Base-by-base conservation (phyloP, 2,888 invertebrate genomes). In the Torymus auratus region DNA sequence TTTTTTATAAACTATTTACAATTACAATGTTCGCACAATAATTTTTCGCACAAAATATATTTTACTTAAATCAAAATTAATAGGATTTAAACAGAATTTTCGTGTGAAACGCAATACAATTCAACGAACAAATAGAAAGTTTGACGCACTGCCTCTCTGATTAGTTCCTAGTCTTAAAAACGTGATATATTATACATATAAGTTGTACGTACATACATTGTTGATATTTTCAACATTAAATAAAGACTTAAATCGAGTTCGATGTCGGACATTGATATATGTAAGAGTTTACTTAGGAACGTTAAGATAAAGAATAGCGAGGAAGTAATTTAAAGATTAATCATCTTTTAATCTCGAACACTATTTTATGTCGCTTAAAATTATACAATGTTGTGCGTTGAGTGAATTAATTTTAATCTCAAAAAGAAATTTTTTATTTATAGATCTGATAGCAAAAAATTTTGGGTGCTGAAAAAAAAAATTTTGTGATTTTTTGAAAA, bases 81-180 rank as follows among this genome's bases (percentile, higher is more conserved):
- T 41, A 41, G 7, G 7, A 41, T 41, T 41, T 7, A 41, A 41
- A 41, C 41, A 41, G 41, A 41, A 41, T 41, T 41, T 41, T 41
- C 41, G 41, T 41, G 41, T 41, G 41, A 41, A 41, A 41, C 1
- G 41, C 7, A 41, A 41, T 41, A 28, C 17, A 58, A 71, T 61
- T 53, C n/a, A 65, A 60, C 56, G 41, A 65, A 62, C 52, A 74
- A 53, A 68, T 14, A 55, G n/a, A 67, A 55, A 71, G 50, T 58
- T 55, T 17, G 68, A 15, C 61, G 69, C 68, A 83, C 75, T 82
- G 82, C 78, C 74, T 86, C 83, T 83, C 72, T 86, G 86, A 88
- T 89, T 89, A 87, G 88, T 88, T 89, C 88, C 89, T 89, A 89
- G 89, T 89, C 89, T 85, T 85, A 83, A 86, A 83, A 86, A 85